Evolutionary conservation across 2,888 invertebrate genomes (phyloP), one percentile per base, ranked within the genome.

Genomic region (Ophioninae sp.): DNA sequence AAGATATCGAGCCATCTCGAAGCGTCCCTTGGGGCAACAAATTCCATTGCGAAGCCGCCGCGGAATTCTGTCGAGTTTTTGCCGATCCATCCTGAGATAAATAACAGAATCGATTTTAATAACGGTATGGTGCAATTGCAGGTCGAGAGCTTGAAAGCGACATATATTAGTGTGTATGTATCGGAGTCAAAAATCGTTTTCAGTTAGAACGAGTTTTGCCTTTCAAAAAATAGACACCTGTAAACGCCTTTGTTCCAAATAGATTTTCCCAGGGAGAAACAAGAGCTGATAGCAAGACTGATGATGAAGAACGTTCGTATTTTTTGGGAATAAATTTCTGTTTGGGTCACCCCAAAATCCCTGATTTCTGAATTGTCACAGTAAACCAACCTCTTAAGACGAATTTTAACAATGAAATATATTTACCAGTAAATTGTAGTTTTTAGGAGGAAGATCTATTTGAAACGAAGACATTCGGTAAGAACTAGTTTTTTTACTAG

Each of bases 11-110:
- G 44, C 64, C 30, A 51, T 74, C 74, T 74, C 64, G 74, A 74
- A 51, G 74, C 64, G 74, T 74, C 74, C 74, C 64, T 64, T 74
- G 74, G 74, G 64, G 22, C 59, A 59, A 74, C 64, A 64, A 74
- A 74, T 74, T 74, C 73, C 73, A 74, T 74, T 74, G 74, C 74
- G 74, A 74, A 64, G 74, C 64, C 23, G 74, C 65, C 74, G 51
- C 51, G 64, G 74, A 74, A 74, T 74, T 74, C 74, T 61, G 56
- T 73, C 73, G 41, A 59, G 74, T 64, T 51, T 64, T 74, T 74
- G 37, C 41, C 56, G 73, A 74, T 74, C 74, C 74, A 74, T 74
- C 74, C 74, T 74, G 74, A 51, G 51, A 74, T 65, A 74, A 74
- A 74, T 74, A 74, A 64, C 56, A 74, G 74, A 74, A 74, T 74